Base-by-base conservation (phyloP, 2,113 vertebrate species). In the Colinus virginianus region DNA sequence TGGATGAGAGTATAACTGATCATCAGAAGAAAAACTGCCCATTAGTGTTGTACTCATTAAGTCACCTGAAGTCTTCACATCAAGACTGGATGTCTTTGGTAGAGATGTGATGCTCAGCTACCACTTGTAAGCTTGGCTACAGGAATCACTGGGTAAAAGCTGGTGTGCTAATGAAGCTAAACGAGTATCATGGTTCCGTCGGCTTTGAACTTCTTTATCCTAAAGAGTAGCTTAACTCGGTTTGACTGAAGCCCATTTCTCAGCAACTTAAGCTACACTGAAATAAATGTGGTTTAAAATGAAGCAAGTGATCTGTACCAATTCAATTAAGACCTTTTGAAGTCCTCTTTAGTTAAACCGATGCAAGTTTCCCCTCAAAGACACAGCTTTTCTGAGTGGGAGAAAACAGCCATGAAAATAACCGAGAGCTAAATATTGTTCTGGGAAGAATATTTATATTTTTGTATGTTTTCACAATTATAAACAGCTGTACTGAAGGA, bases 281-380 rank as follows among this genome's bases (percentile, higher is more conserved):
- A 79, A 92, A 85, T 90, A 92, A 79, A 71, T 25, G 23, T 25
- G 21, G 28, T 85, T 90, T 78, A 92, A 94, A 64, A 77, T 20
- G 15, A 92, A 89, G 2, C 17, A 82, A 64, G n/a, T 32, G 61
- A 90, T 85, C 69, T 71, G 36, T 16, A 80, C 21, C 48, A 32
- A 46, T 56, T 91, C 62, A 92, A 94, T 84, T 36, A 76, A 81
- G 45, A 32, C 18, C 63, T 79, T 87, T 4, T 80, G 43, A 93
- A 92, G 77, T 56, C 36, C 61, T 70, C 56, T 62, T 87, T 67
- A 80, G 64, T 75, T 78, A 95, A 89, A 88, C 34, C 48, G 40
- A 7, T 42, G 51, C 36, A 90, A 80, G 64, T 62, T 64, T 75
- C 79, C 88, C 78, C 76, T 91, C 89, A 91, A 78, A 95, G 66